These are phyloP conservation scores for Acanthoscelides obtectus DNA, from an alignment of 2,888 invertebrate genomes.

Conservation along the genomic window DNA sequence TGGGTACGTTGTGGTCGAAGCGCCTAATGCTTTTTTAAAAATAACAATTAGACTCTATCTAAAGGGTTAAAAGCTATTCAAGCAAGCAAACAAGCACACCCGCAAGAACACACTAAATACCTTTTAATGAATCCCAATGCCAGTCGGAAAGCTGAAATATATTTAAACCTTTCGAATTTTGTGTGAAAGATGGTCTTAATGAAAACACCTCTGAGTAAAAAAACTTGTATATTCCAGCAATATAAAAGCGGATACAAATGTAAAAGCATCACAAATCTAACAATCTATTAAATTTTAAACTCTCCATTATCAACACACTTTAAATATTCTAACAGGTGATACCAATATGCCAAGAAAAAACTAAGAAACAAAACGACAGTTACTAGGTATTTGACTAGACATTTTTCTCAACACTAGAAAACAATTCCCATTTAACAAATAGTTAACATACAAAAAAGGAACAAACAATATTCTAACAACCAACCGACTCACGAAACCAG, in stretches of 20 bases:
- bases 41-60: too few relatives aligned
- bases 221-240: slow-evolving; percentile 26
- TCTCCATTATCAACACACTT: slow-evolving; percentile 32
- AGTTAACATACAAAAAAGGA: not conserved
- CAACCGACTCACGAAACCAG: not conserved
- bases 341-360: slow-evolving; percentile 12
- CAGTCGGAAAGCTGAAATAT: not conserved
- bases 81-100: not conserved
- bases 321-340: slow-evolving; percentile 24
- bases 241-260: slow-evolving; percentile 33
- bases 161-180: not conserved
- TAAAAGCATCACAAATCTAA: slow-evolving; percentile 34
- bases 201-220: slow-evolving; percentile 18
- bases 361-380: slow-evolving; percentile 14
- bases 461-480: not conserved
- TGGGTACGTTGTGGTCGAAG: too few relatives aligned
- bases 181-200: slow-evolving; percentile 6
- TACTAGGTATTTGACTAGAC: slow-evolving; percentile 14
- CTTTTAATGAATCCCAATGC: not conserved
- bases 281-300: slow-evolving; percentile 27
- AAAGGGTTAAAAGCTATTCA: not conserved
- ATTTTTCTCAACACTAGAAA: slow-evolving; percentile 1
- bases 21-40: too few relatives aligned
- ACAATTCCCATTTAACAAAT: slow-evolving; percentile 8
- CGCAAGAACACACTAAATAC: not conserved